Evolutionary conservation across 2,797 vertebrate species (phyloP).

Genomic region (Lerista edwardsae): DNA sequence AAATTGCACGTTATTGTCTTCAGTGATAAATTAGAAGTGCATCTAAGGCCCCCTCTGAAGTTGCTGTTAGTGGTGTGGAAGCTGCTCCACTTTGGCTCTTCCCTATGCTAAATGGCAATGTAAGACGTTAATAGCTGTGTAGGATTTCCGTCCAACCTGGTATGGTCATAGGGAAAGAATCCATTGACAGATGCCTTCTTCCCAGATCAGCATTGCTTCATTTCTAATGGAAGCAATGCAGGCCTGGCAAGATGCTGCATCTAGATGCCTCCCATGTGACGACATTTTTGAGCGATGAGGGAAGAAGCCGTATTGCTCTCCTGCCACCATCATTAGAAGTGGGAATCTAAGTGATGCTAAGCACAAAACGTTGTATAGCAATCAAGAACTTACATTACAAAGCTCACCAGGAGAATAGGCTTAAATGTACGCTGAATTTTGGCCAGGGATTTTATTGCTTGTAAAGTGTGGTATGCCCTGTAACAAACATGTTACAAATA

Average conservation of each 20-base stretch:
- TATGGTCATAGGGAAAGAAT: neutral
- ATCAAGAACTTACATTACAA: neutral
- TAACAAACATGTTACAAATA: neutral
- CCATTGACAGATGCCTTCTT: neutral
- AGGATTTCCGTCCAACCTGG: no score
- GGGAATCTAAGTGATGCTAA: neutral
- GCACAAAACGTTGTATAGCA: neutral
- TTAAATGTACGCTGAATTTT: neutral
- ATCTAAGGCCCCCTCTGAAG: no score
- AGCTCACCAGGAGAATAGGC: neutral
- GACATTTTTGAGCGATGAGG: neutral
- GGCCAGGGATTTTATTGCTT: neutral
- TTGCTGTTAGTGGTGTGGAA: no score
- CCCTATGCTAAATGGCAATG: no score
- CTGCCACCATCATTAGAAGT: neutral
- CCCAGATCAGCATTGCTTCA: neutral
- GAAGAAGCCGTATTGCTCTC: no score
- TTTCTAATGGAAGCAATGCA: neutral
- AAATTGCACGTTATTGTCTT: neutral
- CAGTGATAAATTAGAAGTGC: no score
- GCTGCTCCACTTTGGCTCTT: no score
- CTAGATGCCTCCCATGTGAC: neutral
- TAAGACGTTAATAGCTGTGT: no score
- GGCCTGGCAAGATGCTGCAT: neutral
- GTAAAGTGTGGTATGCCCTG: neutral